These are phyloP conservation scores for Australoheros scitulus DNA, from an alignment of 2,113 vertebrate species.

Conservation along the genomic window DNA sequence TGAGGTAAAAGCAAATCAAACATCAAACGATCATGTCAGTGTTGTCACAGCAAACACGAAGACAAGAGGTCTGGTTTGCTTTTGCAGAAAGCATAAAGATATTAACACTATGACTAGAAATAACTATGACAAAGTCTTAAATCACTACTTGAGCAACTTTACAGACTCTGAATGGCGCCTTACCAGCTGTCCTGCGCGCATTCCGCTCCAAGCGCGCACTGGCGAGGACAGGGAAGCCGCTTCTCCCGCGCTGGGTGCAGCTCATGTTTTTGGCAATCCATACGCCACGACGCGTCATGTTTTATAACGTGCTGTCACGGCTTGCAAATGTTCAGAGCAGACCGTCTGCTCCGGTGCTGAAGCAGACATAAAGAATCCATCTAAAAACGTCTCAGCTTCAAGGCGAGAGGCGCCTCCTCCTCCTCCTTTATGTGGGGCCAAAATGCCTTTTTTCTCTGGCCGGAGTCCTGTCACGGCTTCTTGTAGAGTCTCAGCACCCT, in stretches of 20 bases:
- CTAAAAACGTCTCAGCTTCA: conserved; percentile 54
- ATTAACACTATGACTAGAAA: neutral
- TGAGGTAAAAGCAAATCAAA: conserved; percentile 52
- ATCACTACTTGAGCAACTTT: neutral
- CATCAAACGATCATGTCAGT: conserved; percentile 54
- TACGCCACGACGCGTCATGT: conserved; percentile 53
- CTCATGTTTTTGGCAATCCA: conserved; percentile 59
- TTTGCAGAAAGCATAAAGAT: conserved; percentile 4
- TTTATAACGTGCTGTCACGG: conserved; percentile 59
- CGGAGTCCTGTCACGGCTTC: conserved; percentile 40
- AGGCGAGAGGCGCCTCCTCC: conserved; percentile 74
- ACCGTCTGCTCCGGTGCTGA: conserved; percentile 56
- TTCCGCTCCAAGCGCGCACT: conserved; percentile 45
- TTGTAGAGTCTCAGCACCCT: conserved; percentile 45
- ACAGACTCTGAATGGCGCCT: conserved; percentile 1
- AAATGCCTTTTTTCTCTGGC: conserved; percentile 38
- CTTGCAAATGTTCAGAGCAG: conserved; percentile 48
- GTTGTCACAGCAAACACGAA: conserved; percentile 65
- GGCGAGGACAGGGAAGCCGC: conserved; percentile 20
- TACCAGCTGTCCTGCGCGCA: conserved; percentile 60
- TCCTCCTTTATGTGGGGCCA: conserved; percentile 52
- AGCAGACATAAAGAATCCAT: conserved; percentile 68
- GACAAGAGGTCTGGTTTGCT: conserved; percentile 32
- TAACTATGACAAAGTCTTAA: neutral
- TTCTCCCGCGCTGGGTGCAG: conserved; percentile 33